phyloP scores from a whole-genome alignment of 2,888 invertebrate genomes.

The Zygogramma bicolorata region DNA sequence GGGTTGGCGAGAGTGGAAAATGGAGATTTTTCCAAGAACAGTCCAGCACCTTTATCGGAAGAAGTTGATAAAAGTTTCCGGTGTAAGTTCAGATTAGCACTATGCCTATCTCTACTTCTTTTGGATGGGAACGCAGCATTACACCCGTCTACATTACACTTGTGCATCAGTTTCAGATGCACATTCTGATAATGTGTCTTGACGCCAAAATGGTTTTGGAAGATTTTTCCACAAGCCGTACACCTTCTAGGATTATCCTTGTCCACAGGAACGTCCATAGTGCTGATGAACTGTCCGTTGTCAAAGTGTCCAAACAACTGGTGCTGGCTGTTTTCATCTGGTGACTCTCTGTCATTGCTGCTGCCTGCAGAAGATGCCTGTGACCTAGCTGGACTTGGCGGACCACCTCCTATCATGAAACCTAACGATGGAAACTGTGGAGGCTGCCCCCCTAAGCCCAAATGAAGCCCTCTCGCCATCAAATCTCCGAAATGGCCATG shows the following conservation, averaged over 20 bases:
- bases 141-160: conserved; percentile 94
- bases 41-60: conserved; percentile 67
- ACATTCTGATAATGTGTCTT: conserved; percentile 97
- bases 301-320: conserved; percentile 80
- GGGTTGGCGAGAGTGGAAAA: conserved; percentile 72
- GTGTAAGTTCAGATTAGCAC: conserved; percentile 91
- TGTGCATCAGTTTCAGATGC: conserved; percentile 95
- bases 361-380: conserved; percentile 74
- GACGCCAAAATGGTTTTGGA: conserved; percentile 92
- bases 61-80: conserved; percentile 86
- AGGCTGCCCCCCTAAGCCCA: conserved; percentile 62
- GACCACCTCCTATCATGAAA: conserved; percentile 70
- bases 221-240: conserved; percentile 91
- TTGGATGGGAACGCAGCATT: conserved; percentile 95
- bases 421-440: conserved; percentile 66
- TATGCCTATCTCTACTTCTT: conserved; percentile 91
- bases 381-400: conserved; percentile 72
- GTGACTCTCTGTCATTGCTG: conserved; percentile 69
- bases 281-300: conserved; percentile 79
- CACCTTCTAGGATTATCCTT: conserved; percentile 93
- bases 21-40: conserved; percentile 68
- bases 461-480: conserved; percentile 64
- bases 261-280: conserved; percentile 89
- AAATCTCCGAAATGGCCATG: conserved; percentile 79
- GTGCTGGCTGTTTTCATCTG: conserved; percentile 73